Base-by-base conservation (phyloP, 1,140 invertebrate genomes). In the Stenopsyche tienmushanensis region DNA sequence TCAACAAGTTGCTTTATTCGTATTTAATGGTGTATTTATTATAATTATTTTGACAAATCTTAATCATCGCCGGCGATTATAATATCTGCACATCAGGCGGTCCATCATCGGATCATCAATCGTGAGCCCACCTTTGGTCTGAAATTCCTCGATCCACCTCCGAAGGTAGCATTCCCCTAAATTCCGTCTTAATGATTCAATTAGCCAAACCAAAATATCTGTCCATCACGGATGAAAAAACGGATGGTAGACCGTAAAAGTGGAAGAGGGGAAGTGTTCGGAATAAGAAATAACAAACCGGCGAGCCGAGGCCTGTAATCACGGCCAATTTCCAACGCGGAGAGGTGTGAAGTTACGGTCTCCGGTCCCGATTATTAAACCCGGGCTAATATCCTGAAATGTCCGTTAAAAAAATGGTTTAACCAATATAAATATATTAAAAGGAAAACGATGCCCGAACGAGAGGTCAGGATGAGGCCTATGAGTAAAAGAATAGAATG, bases 181-280 rank as follows among this genome's bases (percentile, higher is more conserved):
- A 68, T 68, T 68, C 66, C 66, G 42, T 10, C 66, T 57, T 68
- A 68, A 68, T 68, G 66, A 68, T 68, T 68, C 66, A 68, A 68
- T 68, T 68, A 68, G 66, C 62, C 62, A 67, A 67, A 67, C 66
- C 55, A 62, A 65, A 59, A 62, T 24, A 42, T 59, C 62, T 67
- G 60, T 63, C 66, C 50, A 54, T 52, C 45, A 64, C 17, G 18
- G 23, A 25, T 52, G 18, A 20, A 42, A 59, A 62, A 62, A 62
- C n/a, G n/a, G 54, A 8, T 15, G 26, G 3, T 5, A 13, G 20
- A 18, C 20, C 34, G 23, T n/a, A n/a, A n/a, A n/a, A n/a, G n/a
- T n/a, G 25, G 41, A 60, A 47, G 34, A 39, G 24, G 59, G 59
- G 42, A 34, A 34, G 29, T 34, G 29, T 34, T 34, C 29, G 26